Percentiles rank a stretch among this genome's conserved stretches.
phyloP scores from a whole-genome alignment of 2,888 invertebrate genomes.

The Antitype chi region DNA sequence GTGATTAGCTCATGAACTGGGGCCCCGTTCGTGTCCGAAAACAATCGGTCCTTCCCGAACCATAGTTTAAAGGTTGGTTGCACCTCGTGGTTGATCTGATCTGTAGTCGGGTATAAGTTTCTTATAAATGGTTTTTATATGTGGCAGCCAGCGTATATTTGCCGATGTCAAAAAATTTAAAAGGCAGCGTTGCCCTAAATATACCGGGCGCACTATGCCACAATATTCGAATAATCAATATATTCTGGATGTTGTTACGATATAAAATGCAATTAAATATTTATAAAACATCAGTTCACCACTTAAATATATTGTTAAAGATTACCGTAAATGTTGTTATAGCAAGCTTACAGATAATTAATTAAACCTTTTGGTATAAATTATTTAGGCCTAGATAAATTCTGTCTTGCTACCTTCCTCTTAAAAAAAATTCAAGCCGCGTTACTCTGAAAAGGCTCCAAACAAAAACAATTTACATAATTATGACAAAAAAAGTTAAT shows the following conservation, averaged over 20 bases:
- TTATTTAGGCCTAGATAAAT: not conserved
- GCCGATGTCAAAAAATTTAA: not conserved
- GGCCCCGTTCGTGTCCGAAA: not conserved
- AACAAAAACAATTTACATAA: conserved; percentile 11
- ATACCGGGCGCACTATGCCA: not conserved
- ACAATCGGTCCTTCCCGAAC: not conserved
- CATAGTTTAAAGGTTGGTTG: not conserved
- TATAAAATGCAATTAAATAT: conserved; percentile 11
- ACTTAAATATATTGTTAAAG: conserved; percentile 7
- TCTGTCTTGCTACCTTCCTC: conserved; percentile 9
- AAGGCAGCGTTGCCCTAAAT: not conserved
- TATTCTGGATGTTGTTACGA: conserved; percentile 10
- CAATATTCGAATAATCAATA: not conserved
- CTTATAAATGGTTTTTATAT: not conserved
- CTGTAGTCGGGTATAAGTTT: conserved; percentile 46
- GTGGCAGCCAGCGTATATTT: conserved; percentile 9
- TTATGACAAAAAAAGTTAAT: not conserved
- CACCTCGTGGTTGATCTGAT: not conserved
- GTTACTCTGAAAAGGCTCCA: not conserved
- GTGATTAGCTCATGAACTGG: not conserved
- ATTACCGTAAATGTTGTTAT: conserved; percentile 36
- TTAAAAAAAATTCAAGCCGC: not conserved
- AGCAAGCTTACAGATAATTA: conserved; percentile 8
- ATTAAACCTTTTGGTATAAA: conserved; percentile 2
- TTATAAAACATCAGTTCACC: conserved; percentile 25